These are phyloP conservation scores for Acromyrmex charruanus DNA, from an alignment of 1,140 invertebrate species.

Conservation along the genomic window DNA sequence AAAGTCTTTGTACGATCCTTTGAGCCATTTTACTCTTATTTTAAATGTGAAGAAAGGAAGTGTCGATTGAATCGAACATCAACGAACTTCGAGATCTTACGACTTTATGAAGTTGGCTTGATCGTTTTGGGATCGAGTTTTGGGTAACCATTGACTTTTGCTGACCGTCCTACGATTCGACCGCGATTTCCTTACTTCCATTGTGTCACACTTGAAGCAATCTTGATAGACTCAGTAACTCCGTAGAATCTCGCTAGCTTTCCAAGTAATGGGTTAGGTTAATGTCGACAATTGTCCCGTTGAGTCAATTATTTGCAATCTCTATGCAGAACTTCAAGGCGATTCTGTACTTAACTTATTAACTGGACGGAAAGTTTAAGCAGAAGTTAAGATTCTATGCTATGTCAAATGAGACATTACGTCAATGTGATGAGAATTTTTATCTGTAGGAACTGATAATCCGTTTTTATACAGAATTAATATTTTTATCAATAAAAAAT, in stretches of 20 bases:
- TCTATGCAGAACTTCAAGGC: slow-evolving; percentile 15
- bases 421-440: slow-evolving; percentile 14
- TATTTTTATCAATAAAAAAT: not conserved
- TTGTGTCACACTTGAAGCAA: slow-evolving; percentile 62
- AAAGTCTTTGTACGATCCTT: not conserved
- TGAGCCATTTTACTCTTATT: slow-evolving; percentile 2
- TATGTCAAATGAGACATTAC: not conserved
- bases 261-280: slow-evolving; percentile 47
- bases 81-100: slow-evolving; percentile 30
- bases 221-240: slow-evolving; percentile 62
- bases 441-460: not conserved
- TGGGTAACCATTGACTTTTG: slow-evolving; percentile 74
- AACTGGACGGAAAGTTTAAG: slow-evolving; percentile 39
- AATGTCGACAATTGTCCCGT: slow-evolving; percentile 69
- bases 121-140: slow-evolving; percentile 72
- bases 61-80: slow-evolving; percentile 58
- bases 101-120: slow-evolving; percentile 59
- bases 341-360: slow-evolving; percentile 53
- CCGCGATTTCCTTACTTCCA: slow-evolving; percentile 72
- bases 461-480: not conserved
- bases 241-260: slow-evolving; percentile 51
- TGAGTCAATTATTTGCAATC: slow-evolving; percentile 66
- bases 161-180: slow-evolving; percentile 69
- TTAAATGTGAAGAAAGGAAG: slow-evolving; percentile 1
- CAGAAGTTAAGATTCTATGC: slow-evolving; percentile 32